Evolutionary conservation across 2,113 vertebrate genomes (phyloP), one percentile per base, ranked within the genome.

Genomic region (Sorex fumeus): DNA sequence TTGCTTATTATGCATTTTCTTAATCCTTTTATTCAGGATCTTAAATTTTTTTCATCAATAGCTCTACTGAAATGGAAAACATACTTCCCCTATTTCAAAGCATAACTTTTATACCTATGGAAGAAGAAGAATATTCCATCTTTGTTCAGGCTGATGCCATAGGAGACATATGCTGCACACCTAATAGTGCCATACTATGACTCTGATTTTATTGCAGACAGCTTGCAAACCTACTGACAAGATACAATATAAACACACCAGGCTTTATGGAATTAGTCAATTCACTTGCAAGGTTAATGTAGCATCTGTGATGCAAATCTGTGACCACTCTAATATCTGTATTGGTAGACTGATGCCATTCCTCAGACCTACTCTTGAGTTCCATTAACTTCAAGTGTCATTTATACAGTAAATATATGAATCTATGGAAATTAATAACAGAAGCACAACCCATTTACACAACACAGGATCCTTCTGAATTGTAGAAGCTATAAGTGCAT

Each of bases 241-340:
- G 74, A 90, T 92, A 95, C 81, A 95, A 64, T n/a, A 89, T 87
- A 97, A 93, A 90, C 95, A 95, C 74, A 92, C 97, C 97, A 97
- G 15, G 34, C 88, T 95, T 91, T 92, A 74, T 88, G 76, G 74
- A 94, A 94, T 92, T 96, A 95, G 94, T 91, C 93, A 47, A 79
- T 94, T 47, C 88, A 92, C 88, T 90, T 78, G 83, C 72, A 95
- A 97, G 87, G 94, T 97, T 97, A 96, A 96, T 95, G 91, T 40
- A 96, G 95, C 91, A 97, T 95, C 89, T 96, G 92, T 10, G 28
- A 95, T 95, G 87, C 82, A 97, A 94, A 95, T 96, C 96, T 96
- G 95, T 93, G 94, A 95, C 96, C 93, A 92, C 84, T 78, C 93
- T 93, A 97, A 96, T 92, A 93, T 86, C 95, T 94, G 77, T 87